Conservation (phyloP, 1,140 invertebrate genomes). For the Tetragnatha versicolor region DNA sequence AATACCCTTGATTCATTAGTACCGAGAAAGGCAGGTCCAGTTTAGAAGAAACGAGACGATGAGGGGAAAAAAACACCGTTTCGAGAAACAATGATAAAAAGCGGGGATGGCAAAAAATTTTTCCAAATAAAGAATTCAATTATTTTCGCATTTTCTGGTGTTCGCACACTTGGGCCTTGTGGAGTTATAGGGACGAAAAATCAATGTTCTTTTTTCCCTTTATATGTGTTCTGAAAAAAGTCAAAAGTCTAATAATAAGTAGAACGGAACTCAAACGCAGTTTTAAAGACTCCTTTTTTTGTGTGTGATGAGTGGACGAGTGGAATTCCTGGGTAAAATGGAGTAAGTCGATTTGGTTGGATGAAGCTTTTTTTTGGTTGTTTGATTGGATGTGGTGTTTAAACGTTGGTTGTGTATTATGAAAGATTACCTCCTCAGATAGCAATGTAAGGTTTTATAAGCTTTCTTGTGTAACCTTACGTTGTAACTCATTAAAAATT, state of each 20-base stretch:
- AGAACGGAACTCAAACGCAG: constrained; percentile 4
- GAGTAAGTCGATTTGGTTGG: too few species aligned
- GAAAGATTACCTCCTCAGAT: too few species aligned
- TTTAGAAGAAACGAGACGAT: constrained; percentile 3
- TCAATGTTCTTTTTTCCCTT: constrained; percentile 12
- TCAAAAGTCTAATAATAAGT: constrained; percentile 11
- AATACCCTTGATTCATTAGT: constrained; percentile 28
- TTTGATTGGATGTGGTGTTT: too few species aligned
- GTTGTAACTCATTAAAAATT: too few species aligned
- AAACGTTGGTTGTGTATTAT: too few species aligned
- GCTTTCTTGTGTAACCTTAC: too few species aligned
- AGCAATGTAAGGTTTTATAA: too few species aligned
- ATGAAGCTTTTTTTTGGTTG: too few species aligned
- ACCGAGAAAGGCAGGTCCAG: background rate
- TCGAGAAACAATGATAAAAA: constrained; percentile 29
- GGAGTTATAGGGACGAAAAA: constrained; percentile 9
- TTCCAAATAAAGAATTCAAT: constrained; percentile 34
- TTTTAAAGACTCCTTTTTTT: constrained; percentile 26
- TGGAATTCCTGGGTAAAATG: background rate
- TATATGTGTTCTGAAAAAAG: background rate
- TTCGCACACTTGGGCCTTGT: background rate
- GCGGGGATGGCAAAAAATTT: background rate
- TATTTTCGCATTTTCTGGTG: constrained; percentile 37
- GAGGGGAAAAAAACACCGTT: background rate
- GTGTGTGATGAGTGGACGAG: background rate